These are phyloP conservation scores for Selenia dentaria DNA, from an alignment of 2,888 invertebrate species.

Conservation along the genomic window DNA sequence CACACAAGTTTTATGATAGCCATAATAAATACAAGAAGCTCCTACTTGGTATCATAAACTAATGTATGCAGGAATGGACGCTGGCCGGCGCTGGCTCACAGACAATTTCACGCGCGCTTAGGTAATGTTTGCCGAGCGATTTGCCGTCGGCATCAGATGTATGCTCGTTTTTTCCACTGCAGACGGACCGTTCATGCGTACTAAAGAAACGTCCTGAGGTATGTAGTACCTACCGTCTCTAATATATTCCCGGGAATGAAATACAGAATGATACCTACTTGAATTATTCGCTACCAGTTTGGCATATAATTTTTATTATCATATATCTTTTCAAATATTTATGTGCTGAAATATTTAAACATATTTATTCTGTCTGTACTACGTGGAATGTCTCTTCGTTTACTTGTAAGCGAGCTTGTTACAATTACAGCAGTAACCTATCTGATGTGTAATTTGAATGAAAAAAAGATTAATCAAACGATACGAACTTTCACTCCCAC, in stretches of 20 bases:
- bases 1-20: constrained; percentile 37
- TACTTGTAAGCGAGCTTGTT: constrained; percentile 63
- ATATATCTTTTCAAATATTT: no score
- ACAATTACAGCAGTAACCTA: constrained; percentile 66
- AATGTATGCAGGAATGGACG: constrained; percentile 58
- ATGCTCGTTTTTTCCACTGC: constrained; percentile 46
- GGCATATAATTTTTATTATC: background rate
- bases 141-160: constrained; percentile 60
- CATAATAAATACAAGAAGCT: constrained; percentile 48
- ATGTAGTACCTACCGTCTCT: constrained; percentile 4
- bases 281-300: background rate
- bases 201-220: constrained; percentile 11
- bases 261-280: background rate
- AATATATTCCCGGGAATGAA: background rate
- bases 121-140: constrained; percentile 75
- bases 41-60: constrained; percentile 47
- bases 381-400: constrained; percentile 49
- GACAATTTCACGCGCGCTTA: constrained; percentile 77
- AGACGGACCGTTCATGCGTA: constrained; percentile 39
- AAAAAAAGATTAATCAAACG: constrained; percentile 77
- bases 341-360: no score
- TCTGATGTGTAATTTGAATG: constrained; percentile 75
- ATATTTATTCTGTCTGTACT: constrained; percentile 11
- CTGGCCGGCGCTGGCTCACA: constrained; percentile 49
- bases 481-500: constrained; percentile 68